Conservation (phyloP, 2,797 vertebrate genomes). For the Hafferia zeledoni region DNA sequence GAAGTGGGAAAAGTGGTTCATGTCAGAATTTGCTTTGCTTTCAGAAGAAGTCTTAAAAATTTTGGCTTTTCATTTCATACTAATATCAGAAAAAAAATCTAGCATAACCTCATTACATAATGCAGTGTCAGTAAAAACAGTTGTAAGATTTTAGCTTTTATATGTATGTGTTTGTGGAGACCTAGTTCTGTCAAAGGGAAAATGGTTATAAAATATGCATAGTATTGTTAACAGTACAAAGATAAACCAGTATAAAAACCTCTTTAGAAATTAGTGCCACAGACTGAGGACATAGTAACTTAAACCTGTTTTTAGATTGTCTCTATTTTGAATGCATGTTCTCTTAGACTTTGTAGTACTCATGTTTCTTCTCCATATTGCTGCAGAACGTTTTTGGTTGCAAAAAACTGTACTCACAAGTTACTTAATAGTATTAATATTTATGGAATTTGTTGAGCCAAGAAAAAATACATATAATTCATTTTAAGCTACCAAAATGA, state of each 20-base stretch:
- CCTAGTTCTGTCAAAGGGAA: slow-evolving; percentile 57
- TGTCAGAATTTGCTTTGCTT: neutral
- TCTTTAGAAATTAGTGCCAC: neutral
- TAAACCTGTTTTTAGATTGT: neutral
- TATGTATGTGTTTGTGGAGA: slow-evolving; percentile 6
- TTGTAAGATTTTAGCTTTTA: neutral
- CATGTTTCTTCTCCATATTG: neutral
- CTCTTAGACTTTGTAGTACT: neutral
- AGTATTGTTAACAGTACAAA: slow-evolving; percentile 42
- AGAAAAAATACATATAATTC: neutral
- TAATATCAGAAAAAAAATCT: neutral
- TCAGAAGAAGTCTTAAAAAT: neutral
- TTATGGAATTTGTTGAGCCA: neutral
- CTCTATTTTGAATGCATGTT: neutral
- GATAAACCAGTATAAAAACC: neutral
- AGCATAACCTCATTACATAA: neutral
- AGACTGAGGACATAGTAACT: neutral
- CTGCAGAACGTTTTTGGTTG: neutral
- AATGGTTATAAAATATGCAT: slow-evolving; percentile 46
- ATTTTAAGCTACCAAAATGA: neutral
- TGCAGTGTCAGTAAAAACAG: neutral
- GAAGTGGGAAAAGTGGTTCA: neutral
- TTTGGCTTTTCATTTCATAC: neutral
- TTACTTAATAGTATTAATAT: neutral
- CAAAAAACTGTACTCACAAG: neutral